Evolutionary conservation across 2,888 invertebrate genomes (phyloP), one percentile per base, ranked within the genome.

Genomic region (Mythimna lalbum): DNA sequence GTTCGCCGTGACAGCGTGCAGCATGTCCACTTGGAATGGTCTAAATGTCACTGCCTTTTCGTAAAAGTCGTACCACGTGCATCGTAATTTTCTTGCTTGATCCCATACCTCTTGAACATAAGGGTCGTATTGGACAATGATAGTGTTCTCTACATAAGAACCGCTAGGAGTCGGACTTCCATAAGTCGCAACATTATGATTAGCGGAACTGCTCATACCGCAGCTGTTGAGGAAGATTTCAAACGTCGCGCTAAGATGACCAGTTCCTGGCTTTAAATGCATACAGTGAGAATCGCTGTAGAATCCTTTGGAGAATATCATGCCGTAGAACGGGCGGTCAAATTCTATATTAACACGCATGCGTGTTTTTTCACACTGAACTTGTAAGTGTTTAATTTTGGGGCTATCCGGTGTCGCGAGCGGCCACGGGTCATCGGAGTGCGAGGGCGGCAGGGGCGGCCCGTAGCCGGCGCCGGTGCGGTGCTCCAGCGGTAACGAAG

Each of bases 71-170:
- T 99, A 99, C 99, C 99, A 99, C 47, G 99, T 99, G 93, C 99
- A 99, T 72, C 99, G 97, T 62, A 99, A 93, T 92, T 98, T 98
- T 89, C 99, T 97, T 4, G 99, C 98, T 92, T 99, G 98, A 97
- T 99, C 99, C 99, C 99, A 99, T 33, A 99, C 98, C 93, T 99
- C 98, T 94, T 98, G 98, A 17, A 99, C 99, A 92, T 98, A 98
- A 1, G 99, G 98, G 94, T 99, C 99, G 93, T 99, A 99, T 92
- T 99, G 99, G 77, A 99, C 98, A 88, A 99, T 99, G 84, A 99
- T 98, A 1, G 99, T 99, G 90, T 99, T 99, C 93, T 99, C 99
- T 31, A 99, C 99, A 91, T 98, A 99, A 86, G 98, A 98, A 63
- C 99, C 99, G 80, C 98, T 98, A 0, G 98, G 98, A 17, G 98